These are phyloP conservation scores for Athetis lepigone DNA, from an alignment of 2,888 invertebrate genomes.

Conservation along the genomic window DNA sequence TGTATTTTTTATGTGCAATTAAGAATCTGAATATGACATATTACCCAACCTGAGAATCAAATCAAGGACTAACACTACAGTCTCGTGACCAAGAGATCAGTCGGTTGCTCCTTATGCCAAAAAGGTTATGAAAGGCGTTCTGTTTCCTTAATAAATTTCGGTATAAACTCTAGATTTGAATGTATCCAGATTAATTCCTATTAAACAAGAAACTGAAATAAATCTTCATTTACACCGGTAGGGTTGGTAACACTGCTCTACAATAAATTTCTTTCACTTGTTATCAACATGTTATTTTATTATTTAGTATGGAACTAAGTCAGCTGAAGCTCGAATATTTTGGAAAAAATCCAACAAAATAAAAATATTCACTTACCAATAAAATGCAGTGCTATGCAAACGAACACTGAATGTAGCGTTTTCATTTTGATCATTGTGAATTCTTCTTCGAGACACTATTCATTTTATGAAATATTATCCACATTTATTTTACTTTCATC, in stretches of 20 bases:
- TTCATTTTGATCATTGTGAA: conserved; percentile 79
- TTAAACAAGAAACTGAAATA: too few species aligned
- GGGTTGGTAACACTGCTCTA: background rate
- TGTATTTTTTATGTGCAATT: too few species aligned
- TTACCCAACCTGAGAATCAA: too few species aligned
- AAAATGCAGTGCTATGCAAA: conserved; percentile 78
- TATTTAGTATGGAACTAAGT: conserved; percentile 40
- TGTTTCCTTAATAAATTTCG: too few species aligned
- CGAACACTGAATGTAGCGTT: conserved; percentile 71
- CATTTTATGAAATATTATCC: conserved; percentile 54
- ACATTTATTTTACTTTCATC: conserved; percentile 48
- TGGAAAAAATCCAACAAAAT: conserved; percentile 48
- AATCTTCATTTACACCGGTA: background rate
- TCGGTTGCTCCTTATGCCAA: too few species aligned
- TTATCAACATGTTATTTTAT: conserved; percentile 4
- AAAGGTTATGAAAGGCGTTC: too few species aligned
- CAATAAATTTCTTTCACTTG: conserved; percentile 6
- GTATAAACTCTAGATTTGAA: too few species aligned
- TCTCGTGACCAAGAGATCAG: too few species aligned
- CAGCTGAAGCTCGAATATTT: conserved; percentile 45
- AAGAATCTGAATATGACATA: too few species aligned
- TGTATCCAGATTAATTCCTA: too few species aligned
- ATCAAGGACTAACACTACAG: too few species aligned
- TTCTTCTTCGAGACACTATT: conserved; percentile 60
- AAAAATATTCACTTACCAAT: conserved; percentile 71